A percentile compares a stretch with the other conserved stretches of the same genome.
Conservation (phyloP, 2,113 vertebrate species). For the Pituophis catenifer region DNA sequence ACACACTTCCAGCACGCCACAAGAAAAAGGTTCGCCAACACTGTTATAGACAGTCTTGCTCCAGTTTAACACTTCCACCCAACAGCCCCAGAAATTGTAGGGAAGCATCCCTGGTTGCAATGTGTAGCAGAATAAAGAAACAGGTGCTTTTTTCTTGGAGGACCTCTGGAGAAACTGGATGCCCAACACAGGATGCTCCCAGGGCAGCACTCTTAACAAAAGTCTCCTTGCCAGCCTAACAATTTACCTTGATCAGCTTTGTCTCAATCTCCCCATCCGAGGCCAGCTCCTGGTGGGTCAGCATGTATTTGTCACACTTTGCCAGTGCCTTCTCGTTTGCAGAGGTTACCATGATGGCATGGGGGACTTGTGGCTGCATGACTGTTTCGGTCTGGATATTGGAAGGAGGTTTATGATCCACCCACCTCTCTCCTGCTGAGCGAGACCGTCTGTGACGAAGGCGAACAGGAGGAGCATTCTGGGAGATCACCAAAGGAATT, state of each 20-base stretch:
- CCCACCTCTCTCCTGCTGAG: slow-evolving; percentile 93
- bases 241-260: slow-evolving; percentile 89
- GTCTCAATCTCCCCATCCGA: slow-evolving; percentile 95
- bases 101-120: not conserved
- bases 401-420: slow-evolving; percentile 88
- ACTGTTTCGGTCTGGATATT: slow-evolving; percentile 87
- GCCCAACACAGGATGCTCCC: not conserved
- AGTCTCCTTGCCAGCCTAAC: rapidly evolving
- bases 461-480: slow-evolving; percentile 78
- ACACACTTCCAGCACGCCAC: no score
- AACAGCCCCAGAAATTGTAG: not conserved
- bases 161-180: not conserved
- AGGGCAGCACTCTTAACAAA: no score
- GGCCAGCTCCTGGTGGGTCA: slow-evolving; percentile 94
- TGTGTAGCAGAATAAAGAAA: not conserved
- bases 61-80: not conserved
- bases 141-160: not conserved
- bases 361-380: slow-evolving; percentile 87
- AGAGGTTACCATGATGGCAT: slow-evolving; percentile 84
- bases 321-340: slow-evolving; percentile 88
- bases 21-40: no score
- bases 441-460: slow-evolving; percentile 80
- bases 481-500: slow-evolving; percentile 63
- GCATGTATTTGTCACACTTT: slow-evolving; percentile 93
- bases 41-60: not conserved